Percentiles rank a stretch among this genome's conserved stretches.
Evolutionary conservation across 2,797 vertebrate genomes (phyloP).

Genomic region (Petrocephalus schoutedeni): DNA sequence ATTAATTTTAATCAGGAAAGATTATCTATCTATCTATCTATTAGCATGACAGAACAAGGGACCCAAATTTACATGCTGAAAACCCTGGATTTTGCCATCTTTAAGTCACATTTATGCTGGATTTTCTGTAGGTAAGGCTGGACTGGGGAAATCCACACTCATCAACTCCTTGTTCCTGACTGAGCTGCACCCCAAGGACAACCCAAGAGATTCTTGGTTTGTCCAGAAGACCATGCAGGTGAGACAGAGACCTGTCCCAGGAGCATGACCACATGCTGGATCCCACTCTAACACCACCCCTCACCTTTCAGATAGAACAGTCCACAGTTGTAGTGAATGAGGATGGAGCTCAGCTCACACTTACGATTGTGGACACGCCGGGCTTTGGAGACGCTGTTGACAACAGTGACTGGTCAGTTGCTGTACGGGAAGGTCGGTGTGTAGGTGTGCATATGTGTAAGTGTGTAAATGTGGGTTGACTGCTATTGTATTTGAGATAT

Average conservation of each 20-base stretch:
- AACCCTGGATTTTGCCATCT: neutral
- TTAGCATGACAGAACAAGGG: neutral
- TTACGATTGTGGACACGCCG: slow-evolving; percentile 67
- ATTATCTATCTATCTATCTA: too few relatives aligned
- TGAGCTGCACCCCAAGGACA: slow-evolving; percentile 70
- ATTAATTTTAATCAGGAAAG: too few relatives aligned
- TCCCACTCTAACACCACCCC: neutral
- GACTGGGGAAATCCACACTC: slow-evolving; percentile 71
- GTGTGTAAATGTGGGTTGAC: neutral
- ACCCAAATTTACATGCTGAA: neutral
- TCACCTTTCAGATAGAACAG: slow-evolving; percentile 62
- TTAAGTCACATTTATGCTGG: neutral
- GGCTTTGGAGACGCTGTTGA: neutral
- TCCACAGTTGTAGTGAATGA: slow-evolving; percentile 71
- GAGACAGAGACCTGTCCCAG: slow-evolving; percentile 4
- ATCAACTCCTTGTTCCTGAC: slow-evolving; percentile 76
- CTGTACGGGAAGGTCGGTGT: neutral
- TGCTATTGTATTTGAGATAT: neutral
- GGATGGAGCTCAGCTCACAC: slow-evolving; percentile 67
- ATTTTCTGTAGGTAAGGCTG: slow-evolving; percentile 61
- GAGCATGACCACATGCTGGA: neutral
- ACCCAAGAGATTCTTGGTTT: slow-evolving; percentile 66
- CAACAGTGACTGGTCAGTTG: slow-evolving; percentile 40
- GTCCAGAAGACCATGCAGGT: slow-evolving; percentile 76
- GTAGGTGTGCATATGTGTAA: neutral